Conservation (phyloP, 2,113 vertebrate species). For the Serinus canaria region DNA sequence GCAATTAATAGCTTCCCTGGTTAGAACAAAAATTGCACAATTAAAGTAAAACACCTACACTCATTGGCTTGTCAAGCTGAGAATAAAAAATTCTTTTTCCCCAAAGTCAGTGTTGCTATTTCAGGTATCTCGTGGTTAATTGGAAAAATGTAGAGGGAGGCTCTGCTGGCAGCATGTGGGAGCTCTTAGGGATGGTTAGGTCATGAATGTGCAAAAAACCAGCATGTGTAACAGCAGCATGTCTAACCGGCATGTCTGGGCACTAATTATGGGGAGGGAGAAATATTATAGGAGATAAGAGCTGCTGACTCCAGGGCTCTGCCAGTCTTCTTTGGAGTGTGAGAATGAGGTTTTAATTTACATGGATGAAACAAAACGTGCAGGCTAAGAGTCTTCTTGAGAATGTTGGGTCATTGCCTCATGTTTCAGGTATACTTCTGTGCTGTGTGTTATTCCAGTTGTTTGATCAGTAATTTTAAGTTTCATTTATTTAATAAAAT, state of each 20-base stretch:
- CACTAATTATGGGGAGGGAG: not conserved
- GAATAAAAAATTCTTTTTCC: not conserved
- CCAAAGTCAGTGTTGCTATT: not conserved
- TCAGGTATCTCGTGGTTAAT: not conserved
- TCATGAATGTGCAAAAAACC: not conserved
- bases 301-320: not conserved
- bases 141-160: not conserved
- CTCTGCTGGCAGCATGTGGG: not conserved
- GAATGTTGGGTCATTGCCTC: accelerated
- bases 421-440: not conserved
- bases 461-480: not conserved
- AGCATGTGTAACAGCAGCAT: not conserved
- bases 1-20: not conserved
- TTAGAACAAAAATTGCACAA: not conserved
- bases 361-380: not conserved
- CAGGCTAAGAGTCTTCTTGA: not conserved
- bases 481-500: not conserved
- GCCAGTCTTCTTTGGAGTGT: not conserved
- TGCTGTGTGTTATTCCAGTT: not conserved
- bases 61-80: not conserved
- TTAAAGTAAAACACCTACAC: not conserved
- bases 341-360: not conserved
- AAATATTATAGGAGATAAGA: not conserved
- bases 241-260: not conserved
- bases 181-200: not conserved